These are phyloP conservation scores for Leucophenga varia DNA, from an alignment of 1,140 invertebrate species.

Conservation along the genomic window DNA sequence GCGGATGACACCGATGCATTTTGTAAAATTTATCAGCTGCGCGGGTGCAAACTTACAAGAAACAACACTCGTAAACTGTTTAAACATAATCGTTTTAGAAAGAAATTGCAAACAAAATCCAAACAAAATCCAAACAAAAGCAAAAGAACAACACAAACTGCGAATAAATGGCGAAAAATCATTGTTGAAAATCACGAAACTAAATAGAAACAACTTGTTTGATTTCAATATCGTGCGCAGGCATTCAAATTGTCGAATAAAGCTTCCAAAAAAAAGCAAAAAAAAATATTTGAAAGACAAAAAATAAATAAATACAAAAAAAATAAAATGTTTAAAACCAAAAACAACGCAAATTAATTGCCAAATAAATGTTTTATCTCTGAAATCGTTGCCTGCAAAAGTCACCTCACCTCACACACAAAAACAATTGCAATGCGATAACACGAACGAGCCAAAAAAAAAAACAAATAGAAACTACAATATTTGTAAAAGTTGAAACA, in stretches of 20 bases:
- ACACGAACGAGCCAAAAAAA: constrained; percentile 20
- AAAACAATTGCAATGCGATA: constrained; percentile 14
- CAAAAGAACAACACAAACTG: no score
- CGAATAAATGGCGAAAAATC: constrained; percentile 33
- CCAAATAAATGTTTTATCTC: constrained; percentile 54
- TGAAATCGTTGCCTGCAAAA: constrained; percentile 35
- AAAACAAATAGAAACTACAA: constrained; percentile 13
- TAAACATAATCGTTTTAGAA: no score
- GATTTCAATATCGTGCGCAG: constrained; percentile 48
- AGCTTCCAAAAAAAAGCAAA: no score
- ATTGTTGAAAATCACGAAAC: constrained; percentile 51
- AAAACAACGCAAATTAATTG: constrained; percentile 53
- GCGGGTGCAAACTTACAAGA: no score
- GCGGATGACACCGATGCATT: no score
- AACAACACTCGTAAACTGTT: no score
- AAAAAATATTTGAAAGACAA: no score
- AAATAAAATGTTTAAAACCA: no score
- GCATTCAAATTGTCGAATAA: background rate
- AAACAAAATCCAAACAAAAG: no score
- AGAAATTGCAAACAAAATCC: no score
- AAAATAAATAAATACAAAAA: no score
- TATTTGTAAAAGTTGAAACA: constrained; percentile 53
- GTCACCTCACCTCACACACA: constrained; percentile 12
- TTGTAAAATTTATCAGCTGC: no score
- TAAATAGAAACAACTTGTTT: constrained; percentile 19